Evolutionary conservation across 2,113 vertebrate genomes (phyloP).

Genomic region (Brachirus orientalis): DNA sequence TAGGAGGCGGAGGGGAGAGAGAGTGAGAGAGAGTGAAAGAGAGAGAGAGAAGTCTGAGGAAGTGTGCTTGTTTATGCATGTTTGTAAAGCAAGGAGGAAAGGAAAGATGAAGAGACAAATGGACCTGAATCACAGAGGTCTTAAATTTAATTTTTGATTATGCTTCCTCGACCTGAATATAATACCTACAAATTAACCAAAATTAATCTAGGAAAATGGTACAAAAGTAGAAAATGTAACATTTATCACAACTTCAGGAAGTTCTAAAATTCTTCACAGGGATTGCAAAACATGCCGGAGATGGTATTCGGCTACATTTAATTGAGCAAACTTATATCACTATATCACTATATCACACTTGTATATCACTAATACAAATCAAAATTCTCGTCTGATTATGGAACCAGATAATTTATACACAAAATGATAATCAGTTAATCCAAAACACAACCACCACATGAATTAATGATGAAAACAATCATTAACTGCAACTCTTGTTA

Average conservation of each 20-base stretch:
- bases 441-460: not conserved
- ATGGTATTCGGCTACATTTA: not conserved
- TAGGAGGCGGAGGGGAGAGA: slow-evolving; percentile 39
- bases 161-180: slow-evolving; percentile 9
- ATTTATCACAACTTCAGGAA: slow-evolving; percentile 9
- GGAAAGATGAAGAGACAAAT: slow-evolving; percentile 15
- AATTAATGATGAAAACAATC: slow-evolving; percentile 4
- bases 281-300: too few relatives aligned
- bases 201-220: slow-evolving; percentile 30
- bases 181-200: slow-evolving; percentile 14
- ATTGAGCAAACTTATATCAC: too few relatives aligned
- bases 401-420: not conserved
- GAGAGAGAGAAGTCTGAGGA: slow-evolving; percentile 22
- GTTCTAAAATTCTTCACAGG: too few relatives aligned
- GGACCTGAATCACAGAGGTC: slow-evolving; percentile 14
- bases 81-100: slow-evolving; percentile 14
- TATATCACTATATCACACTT: too few relatives aligned
- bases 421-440: not conserved
- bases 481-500: not conserved
- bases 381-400: not conserved
- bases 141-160: slow-evolving; percentile 21
- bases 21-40: slow-evolving; percentile 28
- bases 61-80: slow-evolving; percentile 29
- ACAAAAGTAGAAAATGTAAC: slow-evolving; percentile 3
- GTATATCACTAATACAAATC: too few relatives aligned